phyloP scores from a whole-genome alignment of 2,888 invertebrate genomes.

The Elegia similella region DNA sequence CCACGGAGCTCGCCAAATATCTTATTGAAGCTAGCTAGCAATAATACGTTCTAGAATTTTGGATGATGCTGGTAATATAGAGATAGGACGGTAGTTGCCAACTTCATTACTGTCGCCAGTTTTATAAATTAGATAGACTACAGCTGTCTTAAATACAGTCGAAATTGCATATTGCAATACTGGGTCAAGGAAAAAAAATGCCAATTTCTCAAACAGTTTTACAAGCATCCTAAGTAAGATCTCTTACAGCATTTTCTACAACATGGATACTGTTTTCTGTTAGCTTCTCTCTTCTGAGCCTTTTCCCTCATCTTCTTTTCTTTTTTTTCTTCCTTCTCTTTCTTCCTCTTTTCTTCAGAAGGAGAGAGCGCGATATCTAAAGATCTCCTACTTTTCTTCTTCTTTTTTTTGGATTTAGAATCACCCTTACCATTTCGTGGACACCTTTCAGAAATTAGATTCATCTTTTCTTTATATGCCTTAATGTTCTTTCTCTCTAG shows the following conservation, averaged over 20 bases:
- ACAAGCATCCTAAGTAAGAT: conserved; percentile 56
- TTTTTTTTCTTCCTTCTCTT: not conserved
- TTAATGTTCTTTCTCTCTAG: conserved; percentile 36
- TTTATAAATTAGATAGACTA: no score
- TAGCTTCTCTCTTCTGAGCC: not conserved
- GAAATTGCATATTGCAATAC: no score
- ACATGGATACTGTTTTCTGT: conserved; percentile 40
- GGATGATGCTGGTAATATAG: no score
- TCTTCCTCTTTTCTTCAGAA: not conserved
- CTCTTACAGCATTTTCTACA: conserved; percentile 62
- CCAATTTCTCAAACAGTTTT: conserved; percentile 12
- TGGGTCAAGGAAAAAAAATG: not conserved
- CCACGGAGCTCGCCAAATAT: no score
- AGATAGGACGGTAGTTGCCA: no score
- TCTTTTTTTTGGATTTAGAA: conserved; percentile 20
- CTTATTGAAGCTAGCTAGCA: no score
- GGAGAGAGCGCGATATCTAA: not conserved
- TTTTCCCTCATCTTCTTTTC: not conserved
- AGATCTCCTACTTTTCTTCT: conserved; percentile 13
- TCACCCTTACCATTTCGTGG: conserved; percentile 5
- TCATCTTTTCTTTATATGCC: conserved; percentile 15
- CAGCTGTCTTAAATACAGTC: no score
- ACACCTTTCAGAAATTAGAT: conserved; percentile 12
- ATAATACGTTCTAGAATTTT: no score
- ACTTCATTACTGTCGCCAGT: no score